Conservation (phyloP, 2,113 vertebrate species). For the Poeciliopsis turrubarensis region DNA sequence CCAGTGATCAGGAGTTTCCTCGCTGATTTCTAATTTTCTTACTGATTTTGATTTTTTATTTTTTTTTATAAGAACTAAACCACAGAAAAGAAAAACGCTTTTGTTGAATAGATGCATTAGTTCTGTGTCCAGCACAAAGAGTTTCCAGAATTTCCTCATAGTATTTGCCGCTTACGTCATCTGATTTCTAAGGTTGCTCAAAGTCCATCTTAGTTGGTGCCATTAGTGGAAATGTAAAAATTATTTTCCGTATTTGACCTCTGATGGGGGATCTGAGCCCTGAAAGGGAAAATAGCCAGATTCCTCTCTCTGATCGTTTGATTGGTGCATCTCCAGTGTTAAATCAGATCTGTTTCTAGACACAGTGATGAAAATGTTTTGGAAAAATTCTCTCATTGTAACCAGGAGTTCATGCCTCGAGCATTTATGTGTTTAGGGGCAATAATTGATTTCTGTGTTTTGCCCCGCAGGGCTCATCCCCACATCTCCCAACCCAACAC, state of each 20-base stretch:
- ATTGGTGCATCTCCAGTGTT: background rate
- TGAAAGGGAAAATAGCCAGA: background rate
- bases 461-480: conserved; percentile 67
- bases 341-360: conserved; percentile 13
- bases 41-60: too few species aligned
- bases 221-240: background rate
- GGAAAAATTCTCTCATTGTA: conserved; percentile 45
- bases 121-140: too few species aligned
- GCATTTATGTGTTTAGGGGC: conserved; percentile 73
- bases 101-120: too few species aligned
- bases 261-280: background rate
- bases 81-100: too few species aligned
- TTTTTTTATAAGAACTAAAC: too few species aligned
- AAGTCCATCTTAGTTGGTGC: background rate
- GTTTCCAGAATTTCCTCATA: too few species aligned
- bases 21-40: too few species aligned
- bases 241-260: background rate
- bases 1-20: too few species aligned
- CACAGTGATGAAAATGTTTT: conserved; percentile 61
- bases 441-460: conserved; percentile 80
- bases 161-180: background rate
- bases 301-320: background rate
- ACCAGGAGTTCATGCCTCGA: conserved; percentile 57
- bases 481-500: conserved; percentile 56
- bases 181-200: background rate